These are phyloP conservation scores for Polyploca ridens DNA, from an alignment of 2,888 invertebrate genomes.

Conservation along the genomic window DNA sequence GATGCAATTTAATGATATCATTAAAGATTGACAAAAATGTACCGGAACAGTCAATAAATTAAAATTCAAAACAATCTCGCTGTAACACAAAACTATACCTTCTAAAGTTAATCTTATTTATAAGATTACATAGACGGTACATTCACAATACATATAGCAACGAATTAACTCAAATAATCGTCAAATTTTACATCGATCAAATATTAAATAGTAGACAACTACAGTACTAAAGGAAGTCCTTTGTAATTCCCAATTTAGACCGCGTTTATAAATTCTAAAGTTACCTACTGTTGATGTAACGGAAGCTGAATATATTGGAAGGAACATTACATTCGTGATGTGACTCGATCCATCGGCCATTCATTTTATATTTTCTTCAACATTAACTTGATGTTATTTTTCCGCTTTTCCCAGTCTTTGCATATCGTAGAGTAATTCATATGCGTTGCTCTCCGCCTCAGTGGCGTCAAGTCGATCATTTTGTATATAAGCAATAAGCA, in stretches of 20 bases:
- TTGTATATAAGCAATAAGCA: slow-evolving; percentile 21
- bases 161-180: slow-evolving; percentile 16
- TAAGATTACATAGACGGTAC: slow-evolving; percentile 78
- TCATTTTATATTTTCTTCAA: not conserved
- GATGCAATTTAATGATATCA: not conserved
- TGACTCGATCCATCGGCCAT: not conserved
- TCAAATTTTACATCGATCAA: not conserved
- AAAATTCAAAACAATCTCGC: slow-evolving; percentile 26
- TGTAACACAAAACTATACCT: slow-evolving; percentile 57
- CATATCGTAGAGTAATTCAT: slow-evolving; percentile 1
- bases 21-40: slow-evolving; percentile 29
- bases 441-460: not conserved
- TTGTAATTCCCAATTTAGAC: slow-evolving; percentile 35
- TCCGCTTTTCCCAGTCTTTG: not conserved
- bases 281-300: not conserved
- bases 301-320: slow-evolving; percentile 5
- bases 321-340: slow-evolving; percentile 3
- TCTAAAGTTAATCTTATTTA: slow-evolving; percentile 74
- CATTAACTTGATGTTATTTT: too few species aligned
- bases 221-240: slow-evolving; percentile 35
- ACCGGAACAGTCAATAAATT: slow-evolving; percentile 22
- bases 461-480: slow-evolving; percentile 6
- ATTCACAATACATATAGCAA: slow-evolving; percentile 53
- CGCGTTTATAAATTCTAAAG: slow-evolving; percentile 21
- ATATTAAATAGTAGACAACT: slow-evolving; percentile 6